A percentile compares a stretch with the other conserved stretches of the same genome.
Evolutionary conservation across 1,140 invertebrate genomes (phyloP).

Genomic region (Linepithema humile): DNA sequence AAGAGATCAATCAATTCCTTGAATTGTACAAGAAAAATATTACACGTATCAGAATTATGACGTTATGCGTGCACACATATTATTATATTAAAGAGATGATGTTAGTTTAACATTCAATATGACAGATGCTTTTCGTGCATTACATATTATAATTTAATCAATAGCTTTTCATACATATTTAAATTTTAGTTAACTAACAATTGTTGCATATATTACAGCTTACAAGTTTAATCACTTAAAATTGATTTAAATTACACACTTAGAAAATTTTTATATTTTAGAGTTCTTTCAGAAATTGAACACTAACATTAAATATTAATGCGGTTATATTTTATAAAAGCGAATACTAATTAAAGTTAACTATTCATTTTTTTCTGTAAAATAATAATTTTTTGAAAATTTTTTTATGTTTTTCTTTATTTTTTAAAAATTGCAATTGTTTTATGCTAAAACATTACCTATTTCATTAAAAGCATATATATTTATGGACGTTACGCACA

Average conservation of each 20-base stretch:
- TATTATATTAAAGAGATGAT: background rate
- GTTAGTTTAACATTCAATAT: background rate
- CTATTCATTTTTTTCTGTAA: too few species aligned
- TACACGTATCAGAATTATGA: background rate
- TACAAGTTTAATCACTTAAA: background rate
- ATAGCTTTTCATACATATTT: conserved; percentile 16
- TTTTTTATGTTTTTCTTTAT: too few species aligned
- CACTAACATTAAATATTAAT: too few species aligned
- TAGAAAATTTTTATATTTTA: background rate
- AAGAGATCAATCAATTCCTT: background rate
- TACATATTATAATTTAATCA: background rate
- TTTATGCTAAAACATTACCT: background rate
- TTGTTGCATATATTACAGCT: background rate
- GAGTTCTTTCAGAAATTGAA: background rate
- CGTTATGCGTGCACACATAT: background rate
- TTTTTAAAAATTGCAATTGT: background rate
- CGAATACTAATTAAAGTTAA: background rate
- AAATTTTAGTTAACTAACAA: background rate
- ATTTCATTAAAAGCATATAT: too few species aligned
- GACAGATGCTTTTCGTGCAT: background rate
- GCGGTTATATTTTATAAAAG: too few species aligned
- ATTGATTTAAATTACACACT: background rate
- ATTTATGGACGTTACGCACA: too few species aligned
- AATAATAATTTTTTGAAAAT: too few species aligned
- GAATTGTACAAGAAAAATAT: background rate